phyloP scores from a whole-genome alignment of 2,888 invertebrate species.

The Catocala nupta region DNA sequence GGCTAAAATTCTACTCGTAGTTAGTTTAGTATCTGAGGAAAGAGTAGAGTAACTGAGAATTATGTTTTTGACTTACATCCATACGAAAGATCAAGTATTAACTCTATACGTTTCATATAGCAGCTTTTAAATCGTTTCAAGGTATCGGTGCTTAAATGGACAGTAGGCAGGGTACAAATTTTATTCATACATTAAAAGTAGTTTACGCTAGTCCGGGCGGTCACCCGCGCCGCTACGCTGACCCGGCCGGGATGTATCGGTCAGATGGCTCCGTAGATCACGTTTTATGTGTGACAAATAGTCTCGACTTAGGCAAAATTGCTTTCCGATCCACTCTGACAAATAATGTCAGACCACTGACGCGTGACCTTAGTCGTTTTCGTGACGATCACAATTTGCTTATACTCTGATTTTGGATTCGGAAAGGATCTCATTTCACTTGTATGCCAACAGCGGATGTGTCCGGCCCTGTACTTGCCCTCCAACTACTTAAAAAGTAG shows the following conservation, averaged over 20 bases:
- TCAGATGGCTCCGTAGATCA: slow-evolving; percentile 76
- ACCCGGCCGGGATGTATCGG: slow-evolving; percentile 63
- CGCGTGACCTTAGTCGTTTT: slow-evolving; percentile 78
- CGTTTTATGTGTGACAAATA: slow-evolving; percentile 86
- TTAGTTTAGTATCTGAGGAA: too few species aligned
- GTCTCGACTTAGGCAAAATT: slow-evolving; percentile 83
- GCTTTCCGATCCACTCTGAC: slow-evolving; percentile 85
- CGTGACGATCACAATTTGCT: slow-evolving; percentile 79
- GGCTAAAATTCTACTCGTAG: too few species aligned
- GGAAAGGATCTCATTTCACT: slow-evolving; percentile 61
- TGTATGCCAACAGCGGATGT: slow-evolving; percentile 67
- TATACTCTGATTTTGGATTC: slow-evolving; percentile 65
- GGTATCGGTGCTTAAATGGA: background rate
- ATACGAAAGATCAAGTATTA: too few species aligned
- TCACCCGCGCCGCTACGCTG: slow-evolving; percentile 24
- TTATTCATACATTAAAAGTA: slow-evolving; percentile 49
- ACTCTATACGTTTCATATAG: too few species aligned
- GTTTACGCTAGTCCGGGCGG: slow-evolving; percentile 54
- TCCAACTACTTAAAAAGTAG: slow-evolving; percentile 63
- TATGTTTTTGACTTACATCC: too few species aligned
- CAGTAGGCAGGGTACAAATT: slow-evolving; percentile 36
- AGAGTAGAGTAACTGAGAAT: too few species aligned
- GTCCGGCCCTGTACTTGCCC: slow-evolving; percentile 66
- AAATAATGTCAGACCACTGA: slow-evolving; percentile 83
- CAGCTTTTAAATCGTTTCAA: too few species aligned